Conservation (phyloP, 1,140 invertebrate genomes). For the Drosophila kanapiae region DNA sequence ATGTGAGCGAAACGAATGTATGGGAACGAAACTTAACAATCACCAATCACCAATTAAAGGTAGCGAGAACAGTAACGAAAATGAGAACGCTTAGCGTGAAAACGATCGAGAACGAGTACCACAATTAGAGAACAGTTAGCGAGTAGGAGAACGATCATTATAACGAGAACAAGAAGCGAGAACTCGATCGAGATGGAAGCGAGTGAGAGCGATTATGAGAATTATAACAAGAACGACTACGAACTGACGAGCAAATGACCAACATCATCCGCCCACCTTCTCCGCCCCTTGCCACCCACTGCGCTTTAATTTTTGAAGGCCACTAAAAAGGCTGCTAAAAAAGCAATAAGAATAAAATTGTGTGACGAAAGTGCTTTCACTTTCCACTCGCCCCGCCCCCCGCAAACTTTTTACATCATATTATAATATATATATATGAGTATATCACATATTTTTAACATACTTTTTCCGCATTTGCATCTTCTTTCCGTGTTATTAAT, state of each 20-base stretch:
- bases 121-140: not conserved
- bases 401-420: conserved; percentile 37
- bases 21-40: not conserved
- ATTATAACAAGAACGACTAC: not conserved
- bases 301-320: conserved; percentile 32
- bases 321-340: not conserved
- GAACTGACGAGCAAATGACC: conserved; percentile 23
- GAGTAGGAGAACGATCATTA: not conserved
- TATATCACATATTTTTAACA: conserved; percentile 21
- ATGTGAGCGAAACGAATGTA: not conserved
- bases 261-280: conserved; percentile 30
- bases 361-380: conserved; percentile 58
- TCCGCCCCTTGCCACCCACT: conserved; percentile 34
- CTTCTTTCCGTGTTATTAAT: conserved; percentile 12
- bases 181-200: not conserved
- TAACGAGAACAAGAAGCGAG: not conserved
- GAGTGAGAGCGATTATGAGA: too few species aligned
- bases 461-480: conserved; percentile 15
- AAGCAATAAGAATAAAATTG: conserved; percentile 35
- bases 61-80: not conserved
- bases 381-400: conserved; percentile 45
- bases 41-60: not conserved
- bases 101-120: not conserved
- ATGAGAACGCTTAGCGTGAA: not conserved
- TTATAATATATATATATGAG: conserved; percentile 22